These are phyloP conservation scores for Sebastes reedi DNA, from an alignment of 2,797 vertebrate genomes.

Conservation along the genomic window DNA sequence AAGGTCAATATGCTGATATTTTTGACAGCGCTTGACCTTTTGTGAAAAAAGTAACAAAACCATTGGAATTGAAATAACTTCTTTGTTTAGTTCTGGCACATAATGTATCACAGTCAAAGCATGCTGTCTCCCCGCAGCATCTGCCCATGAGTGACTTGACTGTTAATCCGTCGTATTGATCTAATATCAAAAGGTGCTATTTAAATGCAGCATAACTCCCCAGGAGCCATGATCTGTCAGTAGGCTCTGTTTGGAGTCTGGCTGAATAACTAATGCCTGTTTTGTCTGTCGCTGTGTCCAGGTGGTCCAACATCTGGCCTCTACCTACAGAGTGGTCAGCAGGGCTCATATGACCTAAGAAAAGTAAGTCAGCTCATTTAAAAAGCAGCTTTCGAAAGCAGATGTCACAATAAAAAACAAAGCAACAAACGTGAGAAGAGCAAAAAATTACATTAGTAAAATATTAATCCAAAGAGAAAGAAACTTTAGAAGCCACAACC, in stretches of 20 bases:
- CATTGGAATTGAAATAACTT: conserved; percentile 89
- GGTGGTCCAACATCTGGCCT: conserved; percentile 88
- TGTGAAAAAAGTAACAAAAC: conserved; percentile 87
- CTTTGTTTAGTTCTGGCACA: conserved; percentile 87
- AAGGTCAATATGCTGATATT: conserved; percentile 91
- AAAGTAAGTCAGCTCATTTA: conserved; percentile 49
- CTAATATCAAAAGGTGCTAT: conserved; percentile 83
- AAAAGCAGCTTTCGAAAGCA: background rate
- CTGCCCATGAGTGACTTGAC: conserved; percentile 85
- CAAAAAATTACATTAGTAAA: background rate
- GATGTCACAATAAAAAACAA: background rate
- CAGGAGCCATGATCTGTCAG: conserved; percentile 70
- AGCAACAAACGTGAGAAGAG: background rate
- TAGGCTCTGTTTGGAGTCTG: conserved; percentile 76
- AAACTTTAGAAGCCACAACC: background rate
- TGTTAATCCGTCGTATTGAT: conserved; percentile 85
- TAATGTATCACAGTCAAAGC: conserved; percentile 87
- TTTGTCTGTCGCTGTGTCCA: conserved; percentile 65
- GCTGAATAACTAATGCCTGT: conserved; percentile 71
- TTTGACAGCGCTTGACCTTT: conserved; percentile 89
- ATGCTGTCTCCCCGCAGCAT: conserved; percentile 81
- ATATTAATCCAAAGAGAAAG: background rate
- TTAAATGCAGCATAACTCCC: conserved; percentile 81
- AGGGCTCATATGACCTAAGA: conserved; percentile 81
- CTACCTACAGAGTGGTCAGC: conserved; percentile 85